Base-by-base conservation (phyloP, 1,140 invertebrate species). In the Zaprionus nigranus region DNA sequence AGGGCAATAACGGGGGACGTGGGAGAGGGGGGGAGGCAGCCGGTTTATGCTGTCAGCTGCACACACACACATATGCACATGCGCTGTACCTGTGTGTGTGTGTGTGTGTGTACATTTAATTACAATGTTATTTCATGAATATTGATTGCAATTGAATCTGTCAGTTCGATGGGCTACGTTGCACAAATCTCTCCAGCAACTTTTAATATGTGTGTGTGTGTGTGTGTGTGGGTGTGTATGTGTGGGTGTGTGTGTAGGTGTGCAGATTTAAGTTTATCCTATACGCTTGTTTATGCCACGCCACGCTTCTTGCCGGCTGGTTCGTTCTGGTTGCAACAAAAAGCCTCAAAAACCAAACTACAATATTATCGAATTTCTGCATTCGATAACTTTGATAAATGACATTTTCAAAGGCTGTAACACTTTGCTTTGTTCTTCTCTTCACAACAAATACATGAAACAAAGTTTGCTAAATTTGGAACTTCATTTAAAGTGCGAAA, bases 121-220 rank as follows among this genome's bases (percentile, higher is more conserved):
- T 77, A 86, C 76, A 70, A 73, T 49, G 40, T 73, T 79, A 75
- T 77, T 79, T 53, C 75, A 87, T 82, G 79, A 79, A 86, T 82
- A 86, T 86, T 86, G 82, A 86, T 86, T 85, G 67, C 63, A 82
- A 82, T 79, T 62, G 46, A 67, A 49, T 43, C 71, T 59, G 53
- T 51, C 62, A 51, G 38, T 22, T 58, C 15, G 30, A 12, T 57
- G 15, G 11, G 36, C 53, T 3, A 38, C 49, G 30, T n/a, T 24
- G 26, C 24, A 26, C 20, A 22, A 22, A 20, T 22, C 46, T 51
- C 46, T 13, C 20, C 5, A 7, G 13, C 62, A 65, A 13, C 43
- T 51, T 54, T 15, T 53, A 7, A 34, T 30, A 13, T 62, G 28
- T 46, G 6, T 30, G 5, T 34, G 43, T 1, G 17, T 5, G 15